Percentiles rank a stretch among this genome's conserved stretches.
Conservation (phyloP, 2,113 vertebrate genomes). For the Periophthalmodon schlosseri region DNA sequence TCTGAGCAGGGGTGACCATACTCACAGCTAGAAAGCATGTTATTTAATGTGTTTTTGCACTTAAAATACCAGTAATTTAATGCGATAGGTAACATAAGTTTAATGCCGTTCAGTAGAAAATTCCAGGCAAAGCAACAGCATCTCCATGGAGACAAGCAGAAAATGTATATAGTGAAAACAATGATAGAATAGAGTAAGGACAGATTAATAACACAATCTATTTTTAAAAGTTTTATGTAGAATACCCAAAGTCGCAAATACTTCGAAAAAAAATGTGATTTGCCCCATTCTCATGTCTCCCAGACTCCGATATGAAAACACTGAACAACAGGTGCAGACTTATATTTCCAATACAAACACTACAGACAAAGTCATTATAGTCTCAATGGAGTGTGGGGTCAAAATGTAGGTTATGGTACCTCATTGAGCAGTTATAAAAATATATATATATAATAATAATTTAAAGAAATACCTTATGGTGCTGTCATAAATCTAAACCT, state of each 20-base stretch:
- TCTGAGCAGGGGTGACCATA: no score
- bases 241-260: not conserved
- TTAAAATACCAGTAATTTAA: no score
- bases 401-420: not conserved
- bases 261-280: not conserved
- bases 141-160: no score
- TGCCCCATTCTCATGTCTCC: not conserved
- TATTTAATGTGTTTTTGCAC: no score
- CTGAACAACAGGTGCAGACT: not conserved
- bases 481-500: not conserved
- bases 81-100: no score
- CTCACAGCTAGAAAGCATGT: no score
- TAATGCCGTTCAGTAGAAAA: no score
- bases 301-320: not conserved
- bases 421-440: not conserved
- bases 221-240: no score
- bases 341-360: slow-evolving; percentile 8
- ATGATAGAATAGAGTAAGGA: no score
- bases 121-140: no score
- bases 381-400: not conserved
- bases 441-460: not conserved
- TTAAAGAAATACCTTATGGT: not conserved
- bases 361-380: not conserved
- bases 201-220: not conserved
- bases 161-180: no score